These are phyloP conservation scores for Triops longicaudatus DNA, from an alignment of 1,140 invertebrate genomes.

Conservation along the genomic window DNA sequence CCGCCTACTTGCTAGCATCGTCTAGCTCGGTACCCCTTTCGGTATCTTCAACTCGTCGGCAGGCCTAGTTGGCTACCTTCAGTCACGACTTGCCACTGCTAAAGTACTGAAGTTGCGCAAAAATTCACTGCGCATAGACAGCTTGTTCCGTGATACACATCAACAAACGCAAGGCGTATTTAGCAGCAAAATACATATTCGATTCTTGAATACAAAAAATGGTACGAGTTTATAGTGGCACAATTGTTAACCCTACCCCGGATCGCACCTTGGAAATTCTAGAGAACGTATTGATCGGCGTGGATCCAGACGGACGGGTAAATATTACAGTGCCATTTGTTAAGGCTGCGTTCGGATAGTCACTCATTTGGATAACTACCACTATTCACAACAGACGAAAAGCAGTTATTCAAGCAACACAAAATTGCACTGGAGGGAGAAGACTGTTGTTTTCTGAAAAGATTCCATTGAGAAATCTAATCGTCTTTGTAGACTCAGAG, in stretches of 20 bases:
- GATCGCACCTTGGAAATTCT: slow-evolving; percentile 37
- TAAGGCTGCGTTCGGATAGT: no score
- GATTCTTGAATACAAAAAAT: background rate
- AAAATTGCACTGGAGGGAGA: slow-evolving; percentile 28
- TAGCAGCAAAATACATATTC: background rate
- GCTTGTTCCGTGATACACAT: background rate
- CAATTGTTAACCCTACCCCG: slow-evolving; percentile 37
- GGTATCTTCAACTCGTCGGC: no score
- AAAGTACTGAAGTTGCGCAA: no score
- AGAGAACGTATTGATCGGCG: slow-evolving; percentile 41
- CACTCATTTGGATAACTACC: no score
- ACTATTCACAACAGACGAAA: no score
- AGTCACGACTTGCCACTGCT: background rate
- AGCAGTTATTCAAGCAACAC: no score
- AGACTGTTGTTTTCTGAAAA: slow-evolving; percentile 26
- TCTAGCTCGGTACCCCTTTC: no score
- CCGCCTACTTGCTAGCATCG: no score
- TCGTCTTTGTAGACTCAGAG: no score
- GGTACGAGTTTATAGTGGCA: background rate
- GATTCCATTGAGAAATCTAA: background rate
- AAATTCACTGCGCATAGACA: no score
- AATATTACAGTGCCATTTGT: slow-evolving; percentile 27
- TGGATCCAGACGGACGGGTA: slow-evolving; percentile 42
- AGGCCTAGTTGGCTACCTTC: background rate
- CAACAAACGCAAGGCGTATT: background rate